Evolutionary conservation across 2,797 vertebrate genomes (phyloP), one percentile per base, ranked within the genome.

Genomic region (Silurus lanzhouensis): DNA sequence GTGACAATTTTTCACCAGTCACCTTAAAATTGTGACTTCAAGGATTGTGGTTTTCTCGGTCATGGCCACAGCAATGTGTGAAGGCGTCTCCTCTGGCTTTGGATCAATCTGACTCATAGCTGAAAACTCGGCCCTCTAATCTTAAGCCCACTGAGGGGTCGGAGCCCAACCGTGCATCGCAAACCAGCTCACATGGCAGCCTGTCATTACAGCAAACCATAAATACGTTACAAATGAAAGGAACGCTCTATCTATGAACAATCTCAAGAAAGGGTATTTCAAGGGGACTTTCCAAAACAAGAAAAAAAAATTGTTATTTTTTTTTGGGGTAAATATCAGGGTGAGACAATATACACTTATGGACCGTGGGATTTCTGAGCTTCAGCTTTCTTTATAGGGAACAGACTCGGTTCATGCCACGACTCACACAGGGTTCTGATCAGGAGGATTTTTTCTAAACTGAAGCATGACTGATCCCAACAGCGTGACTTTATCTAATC

Each of bases 181-280:
- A 86, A 74, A 88, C 77, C 74, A 85, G 85, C 88, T 83, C 81
- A 87, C 86, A 88, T 85, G 71, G 87, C 84, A 84, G 87, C 84
- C 88, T 90, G 71, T 87, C 77, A 88, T 83, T 87, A 84, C 52
- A 81, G 27, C 84, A 90, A 89, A 79, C 89, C 88, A 89, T 83
- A 88, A 72, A 82, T 85, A 86, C 84, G 84, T 86, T 87, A 72
- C 79, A 88, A 85, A 88, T 85, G 85, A 88, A 89, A 87, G 87
- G 71, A 88, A 88, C 79, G 70, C 83, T 85, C 78, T 82, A 79
- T 85, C 83, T 88, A 81, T 83, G 80, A 75, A 89, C 85, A 81
- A 85, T 64, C 83, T 83, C 66, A 60, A 71, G 38, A 55, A 88
- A 57, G 76, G 71, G 46, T 84, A 64, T 38, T 60, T 76, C 55